These are phyloP conservation scores for Chrosomus eos DNA, from an alignment of 2,797 vertebrate genomes.

Conservation along the genomic window DNA sequence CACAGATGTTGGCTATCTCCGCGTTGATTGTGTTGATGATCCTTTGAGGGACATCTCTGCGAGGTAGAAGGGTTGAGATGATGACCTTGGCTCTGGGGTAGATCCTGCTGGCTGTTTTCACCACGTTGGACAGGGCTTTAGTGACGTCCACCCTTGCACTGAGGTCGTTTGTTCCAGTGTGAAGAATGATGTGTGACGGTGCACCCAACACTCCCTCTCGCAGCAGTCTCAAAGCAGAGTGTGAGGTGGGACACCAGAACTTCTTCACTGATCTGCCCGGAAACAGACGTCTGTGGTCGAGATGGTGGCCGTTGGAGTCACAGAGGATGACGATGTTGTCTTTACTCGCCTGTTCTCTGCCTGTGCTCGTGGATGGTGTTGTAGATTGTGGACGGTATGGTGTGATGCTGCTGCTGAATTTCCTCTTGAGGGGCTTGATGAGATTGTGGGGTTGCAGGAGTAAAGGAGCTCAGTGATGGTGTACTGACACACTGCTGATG, in stretches of 20 bases:
- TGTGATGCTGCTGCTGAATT: neutral
- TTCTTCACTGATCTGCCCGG: too few species aligned
- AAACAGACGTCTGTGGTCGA: too few species aligned
- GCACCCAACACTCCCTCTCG: too few species aligned
- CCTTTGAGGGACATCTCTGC: neutral
- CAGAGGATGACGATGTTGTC: too few species aligned
- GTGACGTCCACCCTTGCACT: neutral
- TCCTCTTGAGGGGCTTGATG: neutral
- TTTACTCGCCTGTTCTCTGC: too few species aligned
- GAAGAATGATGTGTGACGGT: too few species aligned
- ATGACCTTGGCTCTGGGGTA: neutral
- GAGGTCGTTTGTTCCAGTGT: neutral
- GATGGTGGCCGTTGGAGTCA: too few species aligned
- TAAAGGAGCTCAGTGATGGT: neutral
- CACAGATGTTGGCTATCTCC: neutral
- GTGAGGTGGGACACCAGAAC: too few species aligned
- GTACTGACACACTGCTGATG: neutral
- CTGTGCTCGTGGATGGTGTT: too few species aligned
- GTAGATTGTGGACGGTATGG: neutral
- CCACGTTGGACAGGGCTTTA: neutral
- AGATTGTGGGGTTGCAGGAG: neutral
- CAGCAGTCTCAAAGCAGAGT: too few species aligned
- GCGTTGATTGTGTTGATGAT: neutral
- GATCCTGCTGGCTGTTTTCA: neutral
- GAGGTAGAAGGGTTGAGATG: constrained; percentile 17